A percentile compares a stretch with the other conserved stretches of the same genome.
Conservation (phyloP, 2,113 vertebrate genomes). For the Cygnus atratus region DNA sequence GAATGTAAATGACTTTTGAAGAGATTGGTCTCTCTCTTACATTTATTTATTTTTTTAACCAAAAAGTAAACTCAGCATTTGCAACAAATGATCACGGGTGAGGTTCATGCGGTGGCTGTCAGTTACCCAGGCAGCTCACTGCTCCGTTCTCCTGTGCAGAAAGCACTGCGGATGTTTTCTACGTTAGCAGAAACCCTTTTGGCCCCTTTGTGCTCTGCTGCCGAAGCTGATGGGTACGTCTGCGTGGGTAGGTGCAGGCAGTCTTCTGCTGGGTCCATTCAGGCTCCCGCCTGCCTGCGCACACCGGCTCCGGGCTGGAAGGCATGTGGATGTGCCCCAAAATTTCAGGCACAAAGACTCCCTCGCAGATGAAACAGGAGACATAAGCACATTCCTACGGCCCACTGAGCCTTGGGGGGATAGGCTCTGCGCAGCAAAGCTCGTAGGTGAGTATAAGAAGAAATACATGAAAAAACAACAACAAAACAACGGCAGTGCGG, state of each 20-base stretch:
- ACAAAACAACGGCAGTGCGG: rapidly evolving
- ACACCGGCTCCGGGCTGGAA: neutral
- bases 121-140: neutral
- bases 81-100: neutral
- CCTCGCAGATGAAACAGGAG: neutral
- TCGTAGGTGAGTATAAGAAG: neutral
- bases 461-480: neutral
- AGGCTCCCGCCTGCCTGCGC: neutral
- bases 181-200: neutral
- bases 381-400: neutral
- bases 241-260: neutral
- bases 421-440: neutral
- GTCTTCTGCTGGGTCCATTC: neutral
- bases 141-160: neutral
- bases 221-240: neutral
- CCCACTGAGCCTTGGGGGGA: neutral
- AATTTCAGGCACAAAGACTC: conserved; percentile 26
- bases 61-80: neutral
- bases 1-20: neutral
- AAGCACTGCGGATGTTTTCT: neutral
- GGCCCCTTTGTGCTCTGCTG: neutral
- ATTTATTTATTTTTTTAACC: neutral
- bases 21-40: neutral
- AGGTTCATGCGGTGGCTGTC: neutral
- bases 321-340: conserved; percentile 38